Evolutionary conservation across 2,888 invertebrate species (phyloP), one percentile per base, ranked within the genome.

Genomic region (Vandiemenella viatica): DNA sequence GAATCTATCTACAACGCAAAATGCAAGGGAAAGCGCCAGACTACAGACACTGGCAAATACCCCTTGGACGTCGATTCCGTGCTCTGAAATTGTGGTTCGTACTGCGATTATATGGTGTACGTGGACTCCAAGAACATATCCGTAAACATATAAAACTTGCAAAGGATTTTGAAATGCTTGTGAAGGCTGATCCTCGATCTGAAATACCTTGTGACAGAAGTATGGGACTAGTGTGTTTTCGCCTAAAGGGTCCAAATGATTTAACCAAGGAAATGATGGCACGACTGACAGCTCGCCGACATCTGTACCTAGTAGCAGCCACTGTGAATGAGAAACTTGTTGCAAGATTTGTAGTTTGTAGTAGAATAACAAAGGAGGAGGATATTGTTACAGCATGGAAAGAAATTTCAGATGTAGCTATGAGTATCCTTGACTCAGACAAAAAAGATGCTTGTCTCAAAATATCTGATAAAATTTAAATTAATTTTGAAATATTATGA

Each of bases 1-100:
- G 96, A 55, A 80, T 89, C 50, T 96, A 91, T 63, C 70, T 93
- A 48, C 76, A 82, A 55, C 84, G 89, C 61, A 76, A 81, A 58
- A 56, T 63, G 44, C 62, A 66, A 44, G 59, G 60, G 1, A 55
- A 60, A 53, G 72, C 75, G 7, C 76, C 76, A 0, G 83, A 79
- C 58, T 76, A 75, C 55, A 67, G 77, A 71, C 82, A 89, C 60
- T 88, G 87, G 87, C 87, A 89, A 66, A 84, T 90, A 62, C 79
- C 88, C 4, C 69, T 92, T 19, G 90, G 91, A 0, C 74, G 93
- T 40, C 72, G 91, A 56, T 93, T 95, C 64, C 76, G 93, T 43
- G 79, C 95, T 0, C 67, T 95, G 17, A 95, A 95, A 65, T 67
- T 95, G n/a, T 95, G 95, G 95, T 88, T 91, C 53, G 89, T 89